Evolutionary conservation across 2,797 vertebrate genomes (phyloP), one percentile per base, ranked within the genome.

Genomic region (Ciconia nigra): DNA sequence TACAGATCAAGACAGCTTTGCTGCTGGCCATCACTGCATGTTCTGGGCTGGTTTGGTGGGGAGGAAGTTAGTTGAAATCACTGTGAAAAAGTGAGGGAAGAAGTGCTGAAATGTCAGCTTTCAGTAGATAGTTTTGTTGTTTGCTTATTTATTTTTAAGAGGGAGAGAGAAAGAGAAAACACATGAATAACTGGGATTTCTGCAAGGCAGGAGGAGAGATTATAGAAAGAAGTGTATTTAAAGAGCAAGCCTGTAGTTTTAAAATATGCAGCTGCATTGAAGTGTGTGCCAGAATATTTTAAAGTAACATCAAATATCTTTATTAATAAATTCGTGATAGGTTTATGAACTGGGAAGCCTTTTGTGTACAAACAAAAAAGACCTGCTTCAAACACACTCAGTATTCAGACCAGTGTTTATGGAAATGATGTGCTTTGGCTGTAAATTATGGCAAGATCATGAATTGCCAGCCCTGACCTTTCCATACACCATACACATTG

Each of bases 211-310:
- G 41, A 89, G 59, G 59, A 86, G n/a, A 80, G 21, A 63, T 93
- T 87, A 46, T 42, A 83, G 29, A 42, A 87, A 91, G 24, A 73
- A 93, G 11, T 19, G 21, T 15, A 52, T 90, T 76, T 90, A 91
- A 93, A 86, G 49, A 81, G 44, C 78, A 92, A 96, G 74, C 5
- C 54, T 94, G 89, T 97, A 96, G 91, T 81, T 96, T 96, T 80
- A 97, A 97, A 97, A 96, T 96, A 96, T 95, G 76, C 93, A 95
- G 72, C 31, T 22, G 72, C 79, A 94, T 83, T 72, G 73, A 97
- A 96, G 83, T 92, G 83, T 97, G 97, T 97, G 86, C 80, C 78
- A 95, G 97, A 97, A 97, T 98, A 98, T 98, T 95, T 98, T 98
- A 96, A 96, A 96, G 84, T 78, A 96, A 94, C 90, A 97, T 94